Conservation (phyloP, 2,888 invertebrate species). For the Sminthurinus aureus region DNA sequence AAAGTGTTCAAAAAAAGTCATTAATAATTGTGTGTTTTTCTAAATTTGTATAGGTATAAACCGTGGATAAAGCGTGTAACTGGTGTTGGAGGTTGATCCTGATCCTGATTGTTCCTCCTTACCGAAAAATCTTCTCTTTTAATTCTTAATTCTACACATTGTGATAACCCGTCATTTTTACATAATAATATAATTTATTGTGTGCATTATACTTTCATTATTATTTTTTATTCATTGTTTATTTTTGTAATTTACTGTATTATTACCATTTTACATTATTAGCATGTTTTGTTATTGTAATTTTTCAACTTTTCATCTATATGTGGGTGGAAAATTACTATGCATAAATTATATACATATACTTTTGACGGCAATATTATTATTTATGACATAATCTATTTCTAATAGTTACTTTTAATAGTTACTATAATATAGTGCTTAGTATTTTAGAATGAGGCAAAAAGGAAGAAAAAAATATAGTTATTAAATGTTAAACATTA, state of each 20-base stretch:
- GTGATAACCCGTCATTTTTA: constrained; percentile 23
- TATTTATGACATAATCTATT: too few species aligned
- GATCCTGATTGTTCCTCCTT: not conserved
- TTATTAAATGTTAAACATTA: too few species aligned
- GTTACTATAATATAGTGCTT: too few species aligned
- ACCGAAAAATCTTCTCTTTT: constrained; percentile 15
- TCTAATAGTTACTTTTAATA: too few species aligned
- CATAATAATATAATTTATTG: constrained; percentile 20
- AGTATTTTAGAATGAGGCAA: too few species aligned
- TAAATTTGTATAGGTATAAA: constrained; percentile 70
- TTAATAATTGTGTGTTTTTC: too few species aligned
- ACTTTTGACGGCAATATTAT: too few species aligned
- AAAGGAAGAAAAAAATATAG: too few species aligned
- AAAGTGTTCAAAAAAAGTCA: too few species aligned
- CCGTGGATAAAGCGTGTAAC: constrained; percentile 87
- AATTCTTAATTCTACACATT: constrained; percentile 9
- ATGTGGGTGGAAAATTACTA: not conserved
- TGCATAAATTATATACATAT: not conserved
- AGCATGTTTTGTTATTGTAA: not conserved
- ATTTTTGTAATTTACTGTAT: constrained; percentile 12
- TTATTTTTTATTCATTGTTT: not conserved
- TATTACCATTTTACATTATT: not conserved
- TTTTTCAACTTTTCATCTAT: not conserved
- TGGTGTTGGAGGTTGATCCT: constrained; percentile 16
- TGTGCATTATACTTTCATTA: not conserved